Percentiles rank a stretch among this genome's conserved stretches.
Conservation (phyloP, 2,888 invertebrate genomes). For the Anarsia innoxiella region DNA sequence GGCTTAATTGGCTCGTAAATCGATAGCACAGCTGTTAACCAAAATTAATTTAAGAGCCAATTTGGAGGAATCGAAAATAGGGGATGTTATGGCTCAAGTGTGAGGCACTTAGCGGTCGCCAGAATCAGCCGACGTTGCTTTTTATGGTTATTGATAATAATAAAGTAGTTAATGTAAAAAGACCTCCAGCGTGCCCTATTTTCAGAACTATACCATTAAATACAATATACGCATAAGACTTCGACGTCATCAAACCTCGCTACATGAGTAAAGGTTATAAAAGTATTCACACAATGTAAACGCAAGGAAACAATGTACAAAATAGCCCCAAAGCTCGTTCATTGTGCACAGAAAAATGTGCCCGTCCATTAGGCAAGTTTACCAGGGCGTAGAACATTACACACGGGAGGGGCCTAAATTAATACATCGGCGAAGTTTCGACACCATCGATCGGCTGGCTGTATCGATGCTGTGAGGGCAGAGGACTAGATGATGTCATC, state of each 20-base stretch:
- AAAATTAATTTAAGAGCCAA: conserved; percentile 57
- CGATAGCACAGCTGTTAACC: conserved; percentile 53
- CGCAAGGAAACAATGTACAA: neutral
- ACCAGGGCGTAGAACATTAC: conserved; percentile 31
- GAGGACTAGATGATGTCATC: conserved; percentile 46
- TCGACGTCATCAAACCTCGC: too few species aligned
- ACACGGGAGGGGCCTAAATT: conserved; percentile 29
- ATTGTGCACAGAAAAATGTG: conserved; percentile 11
- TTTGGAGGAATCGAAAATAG: conserved; percentile 55
- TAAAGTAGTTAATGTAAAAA: too few species aligned
- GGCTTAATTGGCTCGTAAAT: conserved; percentile 63
- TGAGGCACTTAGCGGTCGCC: conserved; percentile 25
- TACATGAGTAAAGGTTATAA: too few species aligned
- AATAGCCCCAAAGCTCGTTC: conserved; percentile 4
- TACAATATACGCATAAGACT: too few species aligned
- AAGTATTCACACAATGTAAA: too few species aligned
- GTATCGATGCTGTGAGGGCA: conserved; percentile 8
- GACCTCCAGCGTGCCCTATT: too few species aligned
- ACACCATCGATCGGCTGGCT: conserved; percentile 24
- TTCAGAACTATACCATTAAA: too few species aligned
- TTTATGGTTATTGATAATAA: conserved; percentile 26
- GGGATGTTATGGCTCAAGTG: conserved; percentile 35
- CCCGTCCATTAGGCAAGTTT: conserved; percentile 23
- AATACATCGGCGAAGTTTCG: conserved; percentile 29
- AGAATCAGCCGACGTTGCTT: conserved; percentile 20